These are phyloP conservation scores for Apamea anceps DNA, from an alignment of 2,888 invertebrate species.

Conservation along the genomic window DNA sequence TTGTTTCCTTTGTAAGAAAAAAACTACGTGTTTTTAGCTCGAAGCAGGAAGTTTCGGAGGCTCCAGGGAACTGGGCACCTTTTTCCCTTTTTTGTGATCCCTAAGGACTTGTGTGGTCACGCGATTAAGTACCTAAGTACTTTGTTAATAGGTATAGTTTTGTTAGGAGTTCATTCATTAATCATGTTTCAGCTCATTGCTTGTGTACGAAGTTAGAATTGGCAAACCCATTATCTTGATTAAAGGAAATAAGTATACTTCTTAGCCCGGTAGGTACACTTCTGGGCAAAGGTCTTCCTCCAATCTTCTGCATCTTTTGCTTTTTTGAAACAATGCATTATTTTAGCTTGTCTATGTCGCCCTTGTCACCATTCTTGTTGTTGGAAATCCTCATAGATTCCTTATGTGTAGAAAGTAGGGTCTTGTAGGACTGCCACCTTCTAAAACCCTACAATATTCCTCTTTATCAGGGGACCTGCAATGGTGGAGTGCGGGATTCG, in stretches of 20 bases:
- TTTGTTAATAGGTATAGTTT: neutral
- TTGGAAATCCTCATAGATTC: neutral
- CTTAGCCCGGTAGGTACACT: neutral
- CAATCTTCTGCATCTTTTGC: neutral
- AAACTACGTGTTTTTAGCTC: constrained; percentile 35
- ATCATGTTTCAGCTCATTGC: neutral
- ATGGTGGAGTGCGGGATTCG: neutral
- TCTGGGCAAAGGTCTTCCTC: neutral
- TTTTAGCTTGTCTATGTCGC: neutral
- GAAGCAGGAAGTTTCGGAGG: constrained; percentile 27
- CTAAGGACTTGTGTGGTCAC: constrained; percentile 27
- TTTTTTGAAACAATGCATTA: neutral
- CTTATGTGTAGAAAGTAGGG: too few relatives aligned
- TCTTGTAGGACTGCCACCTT: neutral
- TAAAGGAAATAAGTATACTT: neutral
- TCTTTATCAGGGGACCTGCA: neutral
- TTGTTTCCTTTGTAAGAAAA: constrained; percentile 29
- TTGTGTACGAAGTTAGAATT: neutral
- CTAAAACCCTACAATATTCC: neutral
- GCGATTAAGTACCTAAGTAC: constrained; percentile 8
- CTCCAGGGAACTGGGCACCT: constrained; percentile 31
- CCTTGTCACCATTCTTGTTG: neutral
- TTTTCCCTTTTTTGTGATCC: constrained; percentile 32
- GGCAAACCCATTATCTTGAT: neutral
- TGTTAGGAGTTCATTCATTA: constrained; percentile 6